Evolutionary conservation across 2,113 vertebrate species (phyloP).

Genomic region (Xenopus tropicalis): UCB_Xtro_10.0 CM004449.2:89779001-89779500

Average conservation of each 20-base stretch:
- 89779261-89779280: constrained; percentile 78
- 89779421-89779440: constrained; percentile 7
- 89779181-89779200: constrained; percentile 79
- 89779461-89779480: not conserved
- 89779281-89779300: constrained; percentile 83
- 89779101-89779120: constrained; percentile 28
- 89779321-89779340: constrained; percentile 54
- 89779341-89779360: not conserved
- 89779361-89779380: constrained; percentile 8
- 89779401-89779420: not conserved
- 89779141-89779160: constrained; percentile 57
- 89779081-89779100: constrained; percentile 49
- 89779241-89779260: constrained; percentile 82
- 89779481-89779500: not conserved
- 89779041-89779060: constrained; percentile 25
- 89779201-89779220: constrained; percentile 81
- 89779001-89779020: constrained; percentile 7
- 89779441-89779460: not conserved
- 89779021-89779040: constrained; percentile 52
- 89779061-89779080: constrained; percentile 47
- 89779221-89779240: constrained; percentile 80
- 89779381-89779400: constrained; percentile 42
- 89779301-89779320: constrained; percentile 66
- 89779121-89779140: constrained; percentile 40
- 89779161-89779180: constrained; percentile 74